Percentiles rank a stretch among this genome's conserved stretches.
Evolutionary conservation across 1,140 invertebrate genomes (phyloP).

Genomic region (Conus betulinus): DNA sequence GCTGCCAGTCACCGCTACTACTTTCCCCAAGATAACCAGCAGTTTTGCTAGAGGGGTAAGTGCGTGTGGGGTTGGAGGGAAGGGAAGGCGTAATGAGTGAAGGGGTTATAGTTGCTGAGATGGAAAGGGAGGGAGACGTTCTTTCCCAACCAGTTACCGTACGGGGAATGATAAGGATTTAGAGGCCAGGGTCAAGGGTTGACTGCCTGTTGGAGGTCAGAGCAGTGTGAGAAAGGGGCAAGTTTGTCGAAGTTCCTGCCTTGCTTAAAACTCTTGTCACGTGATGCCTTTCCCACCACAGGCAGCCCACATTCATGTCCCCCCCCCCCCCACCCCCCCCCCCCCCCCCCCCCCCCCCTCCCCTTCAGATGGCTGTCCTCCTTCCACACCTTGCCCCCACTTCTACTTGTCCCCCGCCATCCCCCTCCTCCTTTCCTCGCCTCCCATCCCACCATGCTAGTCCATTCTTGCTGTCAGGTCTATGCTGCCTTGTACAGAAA

Average conservation of each 20-base stretch:
- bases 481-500: not conserved
- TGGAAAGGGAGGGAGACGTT: not conserved
- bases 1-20: no score
- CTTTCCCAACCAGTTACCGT: not conserved
- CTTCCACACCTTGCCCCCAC: not conserved
- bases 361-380: not conserved
- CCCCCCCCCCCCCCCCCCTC: no score
- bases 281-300: not conserved
- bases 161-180: conserved; percentile 7
- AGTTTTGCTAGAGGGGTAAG: no score
- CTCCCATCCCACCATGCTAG: not conserved
- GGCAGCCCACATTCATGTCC: not conserved
- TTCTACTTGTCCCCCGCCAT: no score
- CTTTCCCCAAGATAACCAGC: no score
- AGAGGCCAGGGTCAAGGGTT: conserved; percentile 14
- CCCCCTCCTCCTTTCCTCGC: not conserved
- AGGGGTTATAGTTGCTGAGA: not conserved
- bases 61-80: not conserved
- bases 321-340: no score
- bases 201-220: conserved; percentile 23
- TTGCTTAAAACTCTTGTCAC: not conserved
- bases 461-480: not conserved
- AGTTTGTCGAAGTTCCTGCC: not conserved
- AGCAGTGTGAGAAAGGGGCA: conserved; percentile 26
- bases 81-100: not conserved